Conservation (phyloP, 2,888 invertebrate genomes). For the Caenorhabditis macrosperma region DNA sequence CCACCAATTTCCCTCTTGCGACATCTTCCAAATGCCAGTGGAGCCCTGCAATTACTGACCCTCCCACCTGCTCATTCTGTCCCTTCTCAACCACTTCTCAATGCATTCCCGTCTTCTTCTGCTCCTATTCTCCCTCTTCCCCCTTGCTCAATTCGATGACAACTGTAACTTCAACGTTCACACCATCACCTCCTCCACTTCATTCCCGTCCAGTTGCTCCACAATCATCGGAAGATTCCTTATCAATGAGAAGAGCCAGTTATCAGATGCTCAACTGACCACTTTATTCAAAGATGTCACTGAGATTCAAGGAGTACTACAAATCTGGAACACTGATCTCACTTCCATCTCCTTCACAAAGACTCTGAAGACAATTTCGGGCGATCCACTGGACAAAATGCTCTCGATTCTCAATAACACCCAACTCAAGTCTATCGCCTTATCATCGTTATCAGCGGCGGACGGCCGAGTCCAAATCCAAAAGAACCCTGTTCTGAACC, state of each 20-base stretch:
- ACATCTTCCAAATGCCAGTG: no score
- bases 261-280: not conserved
- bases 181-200: not conserved
- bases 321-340: conserved; percentile 26
- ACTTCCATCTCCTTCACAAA: not conserved
- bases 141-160: not conserved
- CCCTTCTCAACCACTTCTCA: no score
- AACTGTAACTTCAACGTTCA: conserved; percentile 16
- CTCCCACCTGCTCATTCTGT: no score
- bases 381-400: conserved; percentile 25
- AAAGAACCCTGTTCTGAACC: conserved; percentile 18
- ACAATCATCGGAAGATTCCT: conserved; percentile 22
- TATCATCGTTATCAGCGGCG: not conserved
- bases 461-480: conserved; percentile 16
- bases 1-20: no score
- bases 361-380: conserved; percentile 5
- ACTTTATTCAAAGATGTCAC: conserved; percentile 3
- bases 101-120: not conserved
- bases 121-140: not conserved
- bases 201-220: conserved; percentile 15
- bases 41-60: no score
- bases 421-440: not conserved
- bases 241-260: conserved; percentile 9
- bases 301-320: conserved; percentile 20
- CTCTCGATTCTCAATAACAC: conserved; percentile 21